These are phyloP conservation scores for Euplagia quadripunctaria DNA, from an alignment of 2,888 invertebrate species.

Conservation along the genomic window DNA sequence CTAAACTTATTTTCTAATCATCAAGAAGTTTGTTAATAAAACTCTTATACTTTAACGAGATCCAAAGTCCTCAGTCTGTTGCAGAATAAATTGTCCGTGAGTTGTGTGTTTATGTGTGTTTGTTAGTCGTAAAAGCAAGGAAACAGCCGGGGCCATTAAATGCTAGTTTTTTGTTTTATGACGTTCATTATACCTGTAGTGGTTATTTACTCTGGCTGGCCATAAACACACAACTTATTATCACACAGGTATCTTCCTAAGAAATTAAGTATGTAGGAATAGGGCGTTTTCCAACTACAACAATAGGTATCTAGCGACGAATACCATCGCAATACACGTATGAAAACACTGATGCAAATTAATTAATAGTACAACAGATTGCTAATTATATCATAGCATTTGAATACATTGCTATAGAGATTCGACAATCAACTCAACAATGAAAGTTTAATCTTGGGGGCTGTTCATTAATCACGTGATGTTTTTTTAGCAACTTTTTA, in stretches of 20 bases:
- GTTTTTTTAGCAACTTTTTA: too few relatives aligned
- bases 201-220: conserved; percentile 21
- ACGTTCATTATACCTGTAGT: conserved; percentile 35
- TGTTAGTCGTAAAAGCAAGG: conserved; percentile 42
- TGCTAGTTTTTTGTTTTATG: conserved; percentile 46
- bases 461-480: too few relatives aligned
- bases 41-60: conserved; percentile 21
- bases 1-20: background rate
- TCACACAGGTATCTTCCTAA: conserved; percentile 6
- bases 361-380: too few relatives aligned
- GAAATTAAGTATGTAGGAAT: background rate
- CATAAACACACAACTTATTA: conserved; percentile 1
- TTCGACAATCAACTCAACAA: too few relatives aligned
- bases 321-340: too few relatives aligned
- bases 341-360: too few relatives aligned
- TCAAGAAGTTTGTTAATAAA: background rate
- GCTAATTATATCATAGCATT: too few relatives aligned
- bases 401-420: too few relatives aligned
- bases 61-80: conserved; percentile 23
- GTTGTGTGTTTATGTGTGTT: conserved; percentile 30
- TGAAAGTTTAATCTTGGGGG: too few relatives aligned
- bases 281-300: too few relatives aligned
- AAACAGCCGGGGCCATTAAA: conserved; percentile 46
- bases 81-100: conserved; percentile 26
- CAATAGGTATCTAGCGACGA: too few relatives aligned